These are phyloP conservation scores for Charadrius vociferus DNA, from an alignment of 2,113 vertebrate species.

Conservation along the genomic window DNA sequence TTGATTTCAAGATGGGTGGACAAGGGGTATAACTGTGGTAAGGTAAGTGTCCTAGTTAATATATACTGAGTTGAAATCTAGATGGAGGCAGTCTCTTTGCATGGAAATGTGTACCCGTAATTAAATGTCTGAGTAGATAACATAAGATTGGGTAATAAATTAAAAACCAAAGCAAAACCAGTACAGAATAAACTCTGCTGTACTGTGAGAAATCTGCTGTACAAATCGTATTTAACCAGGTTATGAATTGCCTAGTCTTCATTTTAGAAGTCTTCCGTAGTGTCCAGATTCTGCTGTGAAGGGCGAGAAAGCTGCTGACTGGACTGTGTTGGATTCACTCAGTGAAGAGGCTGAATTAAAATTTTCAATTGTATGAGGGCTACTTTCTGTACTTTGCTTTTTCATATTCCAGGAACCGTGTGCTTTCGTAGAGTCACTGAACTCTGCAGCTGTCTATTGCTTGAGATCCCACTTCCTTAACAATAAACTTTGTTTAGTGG, in stretches of 20 bases:
- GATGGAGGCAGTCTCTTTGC: neutral
- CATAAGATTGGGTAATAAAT: neutral
- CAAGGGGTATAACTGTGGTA: neutral
- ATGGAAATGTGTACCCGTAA: neutral
- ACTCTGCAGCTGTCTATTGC: neutral
- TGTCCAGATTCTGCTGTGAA: neutral
- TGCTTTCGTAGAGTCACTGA: neutral
- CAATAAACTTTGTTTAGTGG: fast-evolving
- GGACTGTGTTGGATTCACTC: neutral
- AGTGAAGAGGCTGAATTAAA: neutral
- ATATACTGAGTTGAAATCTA: neutral
- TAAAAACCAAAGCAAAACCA: neutral
- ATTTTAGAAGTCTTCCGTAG: neutral
- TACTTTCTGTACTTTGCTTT: neutral
- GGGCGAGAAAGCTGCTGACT: neutral
- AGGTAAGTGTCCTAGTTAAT: neutral
- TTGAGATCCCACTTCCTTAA: neutral
- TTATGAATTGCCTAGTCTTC: neutral
- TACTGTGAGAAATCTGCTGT: neutral
- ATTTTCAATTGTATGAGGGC: neutral
- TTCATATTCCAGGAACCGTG: neutral
- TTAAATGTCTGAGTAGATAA: neutral
- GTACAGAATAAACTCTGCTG: neutral
- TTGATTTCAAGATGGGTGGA: neutral
- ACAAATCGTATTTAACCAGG: neutral